These are phyloP conservation scores for Turnix velox DNA, from an alignment of 2,113 vertebrate genomes.

Conservation along the genomic window DNA sequence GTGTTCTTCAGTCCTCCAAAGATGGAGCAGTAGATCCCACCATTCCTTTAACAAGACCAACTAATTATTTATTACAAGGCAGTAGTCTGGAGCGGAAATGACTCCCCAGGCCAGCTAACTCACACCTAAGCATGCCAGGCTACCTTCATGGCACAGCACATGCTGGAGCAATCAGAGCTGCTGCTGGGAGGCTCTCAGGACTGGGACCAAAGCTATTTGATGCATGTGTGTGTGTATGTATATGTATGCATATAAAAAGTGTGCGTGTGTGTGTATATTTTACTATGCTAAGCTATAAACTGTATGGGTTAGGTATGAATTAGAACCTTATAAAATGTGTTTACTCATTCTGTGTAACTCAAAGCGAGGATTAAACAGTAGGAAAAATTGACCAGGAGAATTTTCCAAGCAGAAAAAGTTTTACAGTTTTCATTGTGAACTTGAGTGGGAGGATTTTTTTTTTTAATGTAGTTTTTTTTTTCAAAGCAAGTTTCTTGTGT, in stretches of 20 bases:
- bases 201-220: background rate
- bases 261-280: constrained; percentile 36
- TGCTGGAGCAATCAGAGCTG: background rate
- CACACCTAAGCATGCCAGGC: background rate
- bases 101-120: background rate
- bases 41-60: background rate
- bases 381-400: constrained; percentile 72
- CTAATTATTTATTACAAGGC: background rate
- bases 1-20: background rate
- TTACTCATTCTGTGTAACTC: constrained; percentile 72
- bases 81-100: background rate
- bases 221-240: background rate
- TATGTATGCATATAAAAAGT: background rate
- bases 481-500: constrained; percentile 25
- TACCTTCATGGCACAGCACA: background rate
- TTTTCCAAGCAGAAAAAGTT: constrained; percentile 71
- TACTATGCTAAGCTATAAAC: constrained; percentile 63
- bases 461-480: background rate
- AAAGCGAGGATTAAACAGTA: constrained; percentile 73
- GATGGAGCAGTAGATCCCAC: fast-evolving
- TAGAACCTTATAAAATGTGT: constrained; percentile 75
- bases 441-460: background rate
- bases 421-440: constrained; percentile 70
- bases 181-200: background rate
- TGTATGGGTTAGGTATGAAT: constrained; percentile 66